Evolutionary conservation across 2,888 invertebrate genomes (phyloP).

Genomic region (Drosophila leonis): DNA sequence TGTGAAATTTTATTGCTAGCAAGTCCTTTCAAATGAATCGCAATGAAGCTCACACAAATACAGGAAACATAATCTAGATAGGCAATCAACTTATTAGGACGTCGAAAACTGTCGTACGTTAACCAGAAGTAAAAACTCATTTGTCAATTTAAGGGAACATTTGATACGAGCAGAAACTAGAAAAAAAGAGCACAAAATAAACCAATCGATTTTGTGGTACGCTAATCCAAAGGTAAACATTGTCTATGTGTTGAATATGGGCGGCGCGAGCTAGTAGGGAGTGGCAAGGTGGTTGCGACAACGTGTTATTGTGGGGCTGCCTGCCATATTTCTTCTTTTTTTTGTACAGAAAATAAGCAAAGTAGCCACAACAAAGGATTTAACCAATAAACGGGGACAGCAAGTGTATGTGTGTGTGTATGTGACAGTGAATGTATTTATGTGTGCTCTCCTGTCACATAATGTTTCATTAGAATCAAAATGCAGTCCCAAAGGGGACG

Average conservation of each 20-base stretch:
- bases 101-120: slow-evolving; percentile 14
- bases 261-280: slow-evolving; percentile 4
- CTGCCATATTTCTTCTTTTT: slow-evolving; percentile 13
- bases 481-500: slow-evolving; percentile 39
- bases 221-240: slow-evolving; percentile 60
- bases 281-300: slow-evolving; percentile 16
- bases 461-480: slow-evolving; percentile 76
- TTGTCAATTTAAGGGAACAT: slow-evolving; percentile 53
- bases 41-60: slow-evolving; percentile 7
- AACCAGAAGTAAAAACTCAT: slow-evolving; percentile 43
- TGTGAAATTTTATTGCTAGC: neutral
- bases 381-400: slow-evolving; percentile 54
- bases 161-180: slow-evolving; percentile 46
- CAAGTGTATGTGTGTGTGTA: neutral
- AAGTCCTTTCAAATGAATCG: slow-evolving; percentile 42
- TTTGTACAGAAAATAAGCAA: slow-evolving; percentile 46
- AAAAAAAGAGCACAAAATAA: slow-evolving; percentile 6
- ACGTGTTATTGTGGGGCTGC: slow-evolving; percentile 28
- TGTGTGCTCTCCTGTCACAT: slow-evolving; percentile 54
- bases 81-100: slow-evolving; percentile 32
- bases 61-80: slow-evolving; percentile 7
- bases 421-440: slow-evolving; percentile 15
- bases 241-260: slow-evolving; percentile 10
- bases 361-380: slow-evolving; percentile 71
- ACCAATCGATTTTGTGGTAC: slow-evolving; percentile 48